Evolutionary conservation across 2,888 invertebrate species (phyloP), one percentile per base, ranked within the genome.

Genomic region (Apeira syringaria): DNA sequence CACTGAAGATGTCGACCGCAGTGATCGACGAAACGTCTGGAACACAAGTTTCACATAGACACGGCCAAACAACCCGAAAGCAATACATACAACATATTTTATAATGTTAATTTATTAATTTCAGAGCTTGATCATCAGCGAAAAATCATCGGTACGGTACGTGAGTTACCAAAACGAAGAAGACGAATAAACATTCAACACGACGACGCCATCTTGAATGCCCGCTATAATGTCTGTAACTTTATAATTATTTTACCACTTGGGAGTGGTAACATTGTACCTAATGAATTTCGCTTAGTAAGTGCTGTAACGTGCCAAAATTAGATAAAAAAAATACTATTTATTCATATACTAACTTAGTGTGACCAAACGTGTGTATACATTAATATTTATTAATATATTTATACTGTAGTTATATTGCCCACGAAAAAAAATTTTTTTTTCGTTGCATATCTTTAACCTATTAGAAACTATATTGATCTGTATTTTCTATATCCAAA

Each of bases 121-220:
- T 24, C 92, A 98, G 97, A 95, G 95, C 10, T 86, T 98, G 51
- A 95, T 98, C 58, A 93, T 96, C 73, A 97, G 96, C 50, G 98
- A 98, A 65, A 96, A 97, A 64, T 95, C 97, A 36, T 96, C 98
- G 28, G 97, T 98, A 18, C 94, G 98, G 61, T 98, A 98, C 88
- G 97, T 98, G 40, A 98, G 97, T 70, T 98, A 98, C 86, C 96
- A 97, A 80, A 97, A 97, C 79, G 97, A 97, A 68, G 97, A 97
- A 62, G 97, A 97, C 62, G 96, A 96, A 68, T 89, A 79, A 68
- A 59, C 30, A 34, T 62, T 68, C 66, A 65, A 52, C 43, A 27
- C 37, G 55, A 49, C 45, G 42, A 33, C 70, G 67, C 80, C 80
- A 80, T 77, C 56, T 77, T 75, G 69, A 69, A 41, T 42, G 39